These are phyloP conservation scores for Ctenopoma multispine DNA, from an alignment of 2,797 vertebrate species.

Conservation along the genomic window DNA sequence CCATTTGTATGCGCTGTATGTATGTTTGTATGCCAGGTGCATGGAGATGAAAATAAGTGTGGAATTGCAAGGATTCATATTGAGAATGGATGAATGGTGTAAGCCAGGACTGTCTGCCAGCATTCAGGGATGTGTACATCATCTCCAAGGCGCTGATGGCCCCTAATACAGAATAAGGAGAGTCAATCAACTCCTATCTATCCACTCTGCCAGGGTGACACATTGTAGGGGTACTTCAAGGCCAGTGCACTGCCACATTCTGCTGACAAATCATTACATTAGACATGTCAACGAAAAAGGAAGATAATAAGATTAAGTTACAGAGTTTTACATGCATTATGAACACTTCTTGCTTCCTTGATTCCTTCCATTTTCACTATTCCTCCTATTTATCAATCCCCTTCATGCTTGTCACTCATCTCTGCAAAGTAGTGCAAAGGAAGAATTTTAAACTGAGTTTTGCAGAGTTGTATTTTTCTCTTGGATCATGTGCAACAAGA, in stretches of 20 bases:
- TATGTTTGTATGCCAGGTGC: conserved; percentile 48
- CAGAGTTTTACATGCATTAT: conserved; percentile 73
- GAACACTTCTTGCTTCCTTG: conserved; percentile 62
- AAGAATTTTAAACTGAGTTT: conserved; percentile 31
- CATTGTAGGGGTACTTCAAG: conserved; percentile 78
- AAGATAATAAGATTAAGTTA: conserved; percentile 79
- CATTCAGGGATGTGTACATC: conserved; percentile 81
- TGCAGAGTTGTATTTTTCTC: conserved; percentile 4
- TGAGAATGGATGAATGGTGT: conserved; percentile 67
- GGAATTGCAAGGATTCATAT: conserved; percentile 53
- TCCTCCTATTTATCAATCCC: conserved; percentile 52
- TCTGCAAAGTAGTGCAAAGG: conserved; percentile 16
- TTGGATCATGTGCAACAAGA: background rate
- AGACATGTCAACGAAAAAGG: conserved; percentile 69
- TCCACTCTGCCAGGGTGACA: conserved; percentile 76
- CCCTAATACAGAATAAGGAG: conserved; percentile 83
- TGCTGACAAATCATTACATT: conserved; percentile 83
- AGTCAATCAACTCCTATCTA: conserved; percentile 83
- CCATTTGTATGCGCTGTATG: conserved; percentile 62
- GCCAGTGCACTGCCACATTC: conserved; percentile 70
- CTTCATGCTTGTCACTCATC: conserved; percentile 28
- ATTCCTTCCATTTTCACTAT: conserved; percentile 58
- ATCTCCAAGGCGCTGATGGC: conserved; percentile 77
- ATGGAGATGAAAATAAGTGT: conserved; percentile 54
- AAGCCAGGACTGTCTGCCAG: conserved; percentile 71